Evolutionary conservation across 2,797 vertebrate genomes (phyloP), one percentile per base, ranked within the genome.

Genomic region (Ciconia nigra): DNA sequence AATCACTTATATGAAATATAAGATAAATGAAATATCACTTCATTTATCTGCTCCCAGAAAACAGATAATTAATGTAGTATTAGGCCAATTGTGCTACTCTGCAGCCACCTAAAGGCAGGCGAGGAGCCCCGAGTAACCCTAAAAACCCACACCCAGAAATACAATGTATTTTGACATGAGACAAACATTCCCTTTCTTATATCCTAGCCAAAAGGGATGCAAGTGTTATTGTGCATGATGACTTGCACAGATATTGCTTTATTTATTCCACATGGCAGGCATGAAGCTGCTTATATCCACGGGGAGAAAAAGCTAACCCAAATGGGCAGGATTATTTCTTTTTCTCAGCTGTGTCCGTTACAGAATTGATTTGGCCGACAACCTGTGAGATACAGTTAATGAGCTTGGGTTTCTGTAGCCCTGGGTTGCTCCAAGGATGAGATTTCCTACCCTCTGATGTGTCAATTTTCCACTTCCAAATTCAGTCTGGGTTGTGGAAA

Each of bases 161-260:
- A 26, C 29, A 39, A 49, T 1, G 0, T 31, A 15, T 31, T 72
- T 57, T 0, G 2, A 55, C 33, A 17, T 1, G 0, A 78, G 42
- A 49, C 18, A 15, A 65, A 59, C 26, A n/a, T 10, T 46, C 51
- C 25, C 22, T 20, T 55, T 82, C 82, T 39, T n/a, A 26, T 7
- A 55, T 31, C 52, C 71, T 13, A n/a, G 17, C 52, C 24, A n/a
- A 58, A 62, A 63, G 39, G 39, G 51, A 67, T 25, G 26, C 5
- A 31, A 71, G 26, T 2, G 16, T 59, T 63, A 55, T 17, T 29
- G 28, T 29, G 51, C 2, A 0, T 2, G 5, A 21, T 33, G 28
- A 58, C n/a, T 85, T 41, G 31, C 37, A 33, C 2, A 11, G 19
- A 20, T 46, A 42, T 58, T 10, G 18, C 25, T 78, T 66, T 72